Conservation (phyloP, 2,113 vertebrate species). For the Phyllostomus discolor region DNA sequence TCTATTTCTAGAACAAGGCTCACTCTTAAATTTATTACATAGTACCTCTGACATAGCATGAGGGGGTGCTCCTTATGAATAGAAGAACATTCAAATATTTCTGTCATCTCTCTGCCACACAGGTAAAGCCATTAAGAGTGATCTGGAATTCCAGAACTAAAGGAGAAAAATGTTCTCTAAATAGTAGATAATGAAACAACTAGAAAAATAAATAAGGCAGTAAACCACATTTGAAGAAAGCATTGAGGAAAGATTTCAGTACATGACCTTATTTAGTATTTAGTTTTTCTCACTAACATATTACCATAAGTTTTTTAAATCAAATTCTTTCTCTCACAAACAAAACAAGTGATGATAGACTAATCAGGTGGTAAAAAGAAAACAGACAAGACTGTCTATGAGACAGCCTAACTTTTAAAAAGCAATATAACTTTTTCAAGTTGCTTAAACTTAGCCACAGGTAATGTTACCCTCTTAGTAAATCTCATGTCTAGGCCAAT, state of each 20-base stretch:
- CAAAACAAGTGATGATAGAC: conserved; percentile 14
- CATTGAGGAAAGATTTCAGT: conserved; percentile 11
- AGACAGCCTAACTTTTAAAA: neutral
- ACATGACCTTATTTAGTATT: conserved; percentile 11
- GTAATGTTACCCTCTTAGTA: neutral
- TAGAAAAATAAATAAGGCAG: conserved; percentile 9
- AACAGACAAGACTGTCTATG: neutral
- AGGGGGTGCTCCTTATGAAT: neutral
- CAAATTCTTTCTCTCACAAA: conserved; percentile 37
- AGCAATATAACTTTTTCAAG: neutral
- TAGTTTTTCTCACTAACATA: conserved; percentile 34
- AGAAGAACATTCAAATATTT: neutral
- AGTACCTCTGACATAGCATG: neutral
- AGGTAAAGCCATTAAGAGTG: neutral
- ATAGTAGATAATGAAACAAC: neutral
- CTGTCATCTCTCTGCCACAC: neutral
- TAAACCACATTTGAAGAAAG: conserved; percentile 19
- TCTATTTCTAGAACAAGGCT: neutral
- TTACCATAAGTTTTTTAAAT: conserved; percentile 5
- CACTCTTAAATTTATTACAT: neutral
- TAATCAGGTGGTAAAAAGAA: conserved; percentile 10
- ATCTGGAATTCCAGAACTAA: neutral
- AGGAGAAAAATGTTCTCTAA: neutral
- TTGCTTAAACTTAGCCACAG: neutral
- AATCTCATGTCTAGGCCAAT: neutral